Evolutionary conservation across 1,140 invertebrate genomes (phyloP).

Genomic region (Neodiprion fabricii): DNA sequence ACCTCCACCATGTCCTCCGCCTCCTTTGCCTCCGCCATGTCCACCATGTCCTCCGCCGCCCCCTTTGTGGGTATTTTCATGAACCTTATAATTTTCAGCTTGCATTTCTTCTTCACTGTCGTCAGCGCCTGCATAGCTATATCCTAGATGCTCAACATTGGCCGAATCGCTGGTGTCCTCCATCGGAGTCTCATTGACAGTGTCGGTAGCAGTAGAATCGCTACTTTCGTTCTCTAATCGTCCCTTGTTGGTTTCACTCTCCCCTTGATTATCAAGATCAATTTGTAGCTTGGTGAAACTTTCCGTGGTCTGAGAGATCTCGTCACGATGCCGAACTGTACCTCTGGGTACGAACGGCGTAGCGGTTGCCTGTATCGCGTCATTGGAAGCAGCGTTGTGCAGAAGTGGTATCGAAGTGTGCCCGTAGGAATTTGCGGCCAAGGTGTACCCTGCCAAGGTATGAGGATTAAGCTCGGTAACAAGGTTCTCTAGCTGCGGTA

Average conservation of each 20-base stretch:
- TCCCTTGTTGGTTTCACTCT: neutral
- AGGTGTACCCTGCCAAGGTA: neutral
- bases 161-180: neutral
- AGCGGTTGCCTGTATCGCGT: neutral
- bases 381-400: neutral
- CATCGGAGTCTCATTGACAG: too few relatives aligned
- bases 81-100: slow-evolving; percentile 6
- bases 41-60: slow-evolving; percentile 11
- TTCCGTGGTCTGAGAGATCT: too few relatives aligned
- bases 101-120: neutral
- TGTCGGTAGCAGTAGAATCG: neutral
- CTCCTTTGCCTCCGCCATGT: slow-evolving; percentile 18
- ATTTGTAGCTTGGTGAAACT: too few relatives aligned
- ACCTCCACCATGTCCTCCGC: slow-evolving; percentile 24
- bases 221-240: neutral
- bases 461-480: too few relatives aligned
- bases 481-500: too few relatives aligned
- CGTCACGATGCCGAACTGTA: too few relatives aligned
- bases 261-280: too few relatives aligned
- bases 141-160: neutral
- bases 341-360: neutral
- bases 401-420: neutral
- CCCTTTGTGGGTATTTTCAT: neutral
- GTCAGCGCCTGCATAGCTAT: neutral
- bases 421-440: neutral